These are phyloP conservation scores for Malurus elegans DNA, from an alignment of 2,113 vertebrate genomes.

Conservation along the genomic window DNA sequence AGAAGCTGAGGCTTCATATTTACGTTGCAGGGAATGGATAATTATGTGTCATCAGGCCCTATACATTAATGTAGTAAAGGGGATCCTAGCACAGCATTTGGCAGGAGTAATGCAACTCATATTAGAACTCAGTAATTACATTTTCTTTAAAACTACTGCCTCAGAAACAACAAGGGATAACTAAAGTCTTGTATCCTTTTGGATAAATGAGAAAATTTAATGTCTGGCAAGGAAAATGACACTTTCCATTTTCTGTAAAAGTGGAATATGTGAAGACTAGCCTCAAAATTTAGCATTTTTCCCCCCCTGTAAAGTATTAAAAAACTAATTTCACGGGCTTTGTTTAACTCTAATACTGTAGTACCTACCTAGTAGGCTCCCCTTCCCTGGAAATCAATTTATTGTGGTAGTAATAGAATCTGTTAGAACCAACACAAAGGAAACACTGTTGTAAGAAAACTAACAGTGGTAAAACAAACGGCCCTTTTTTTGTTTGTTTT, in stretches of 20 bases:
- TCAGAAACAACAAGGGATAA: neutral
- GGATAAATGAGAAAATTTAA: neutral
- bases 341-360: slow-evolving; percentile 18
- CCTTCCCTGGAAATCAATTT: slow-evolving; percentile 18
- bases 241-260: neutral
- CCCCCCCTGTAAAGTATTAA: neutral
- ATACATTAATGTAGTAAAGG: neutral
- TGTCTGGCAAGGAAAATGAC: neutral
- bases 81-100: neutral
- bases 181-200: neutral
- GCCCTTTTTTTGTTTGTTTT: neutral
- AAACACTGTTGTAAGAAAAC: slow-evolving; percentile 8
- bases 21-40: neutral
- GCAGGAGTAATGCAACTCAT: neutral
- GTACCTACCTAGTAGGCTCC: neutral
- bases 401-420: neutral
- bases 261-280: neutral
- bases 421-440: slow-evolving; percentile 14
- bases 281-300: neutral
- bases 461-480: slow-evolving; percentile 5
- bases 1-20: neutral
- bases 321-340: slow-evolving; percentile 15
- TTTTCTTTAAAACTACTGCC: neutral
- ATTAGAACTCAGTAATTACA: neutral
- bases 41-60: neutral